phyloP scores from a whole-genome alignment of 2,888 invertebrate species.

The Dasypolia templi region DNA sequence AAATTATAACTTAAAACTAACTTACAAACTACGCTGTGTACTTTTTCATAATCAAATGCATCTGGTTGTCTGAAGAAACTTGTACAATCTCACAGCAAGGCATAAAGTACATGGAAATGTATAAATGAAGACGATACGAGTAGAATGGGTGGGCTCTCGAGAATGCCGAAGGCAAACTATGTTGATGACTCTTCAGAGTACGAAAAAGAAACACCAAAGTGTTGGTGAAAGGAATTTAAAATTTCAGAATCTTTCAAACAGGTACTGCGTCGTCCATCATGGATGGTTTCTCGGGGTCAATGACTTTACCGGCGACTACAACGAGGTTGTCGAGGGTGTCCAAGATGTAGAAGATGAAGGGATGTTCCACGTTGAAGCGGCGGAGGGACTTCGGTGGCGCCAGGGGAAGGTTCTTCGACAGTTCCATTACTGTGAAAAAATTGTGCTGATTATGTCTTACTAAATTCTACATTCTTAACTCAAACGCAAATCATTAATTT shows the following conservation, averaged over 20 bases:
- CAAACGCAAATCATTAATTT: neutral
- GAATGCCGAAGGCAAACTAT: constrained; percentile 39
- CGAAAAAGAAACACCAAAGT: constrained; percentile 55
- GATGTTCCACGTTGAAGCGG: constrained; percentile 89
- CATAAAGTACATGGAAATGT: constrained; percentile 60
- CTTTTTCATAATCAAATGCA: constrained; percentile 90
- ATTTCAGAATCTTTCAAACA: constrained; percentile 43
- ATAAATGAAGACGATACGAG: constrained; percentile 56
- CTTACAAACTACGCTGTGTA: constrained; percentile 87
- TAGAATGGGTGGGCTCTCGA: constrained; percentile 64
- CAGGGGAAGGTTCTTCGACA: constrained; percentile 81
- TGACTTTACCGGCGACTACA: constrained; percentile 91
- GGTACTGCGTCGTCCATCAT: constrained; percentile 48
- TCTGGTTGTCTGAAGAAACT: constrained; percentile 80
- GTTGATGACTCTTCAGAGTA: constrained; percentile 42
- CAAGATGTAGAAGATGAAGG: constrained; percentile 92
- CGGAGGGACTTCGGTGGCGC: constrained; percentile 73
- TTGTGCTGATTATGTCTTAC: neutral
- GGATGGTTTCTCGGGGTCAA: constrained; percentile 82
- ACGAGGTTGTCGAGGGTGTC: constrained; percentile 90
- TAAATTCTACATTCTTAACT: neutral
- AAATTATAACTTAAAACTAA: constrained; percentile 81
- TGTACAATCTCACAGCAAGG: constrained; percentile 73
- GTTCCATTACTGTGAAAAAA: constrained; percentile 66
- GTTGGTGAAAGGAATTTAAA: constrained; percentile 23